These are phyloP conservation scores for Donacobius atricapilla DNA, from an alignment of 2,113 vertebrate species.

Conservation along the genomic window DNA sequence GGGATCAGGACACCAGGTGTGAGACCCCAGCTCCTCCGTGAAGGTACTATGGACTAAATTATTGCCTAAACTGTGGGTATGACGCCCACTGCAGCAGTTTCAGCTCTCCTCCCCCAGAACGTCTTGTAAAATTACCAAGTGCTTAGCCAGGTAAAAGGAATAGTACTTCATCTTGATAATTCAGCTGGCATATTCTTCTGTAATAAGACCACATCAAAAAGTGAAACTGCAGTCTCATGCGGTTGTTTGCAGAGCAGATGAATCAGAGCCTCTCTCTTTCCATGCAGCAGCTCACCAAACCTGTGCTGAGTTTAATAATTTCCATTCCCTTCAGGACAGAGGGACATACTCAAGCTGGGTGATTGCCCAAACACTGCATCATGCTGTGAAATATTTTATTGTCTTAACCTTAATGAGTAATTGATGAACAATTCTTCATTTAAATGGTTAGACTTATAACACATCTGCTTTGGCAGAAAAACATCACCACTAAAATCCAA, in stretches of 20 bases:
- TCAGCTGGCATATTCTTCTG: not conserved
- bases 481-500: not conserved
- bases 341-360: not conserved
- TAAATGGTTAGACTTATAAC: not conserved
- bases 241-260: constrained; percentile 32
- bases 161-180: not conserved
- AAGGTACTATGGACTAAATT: not conserved
- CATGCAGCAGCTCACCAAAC: not conserved
- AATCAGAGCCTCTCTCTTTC: constrained; percentile 39
- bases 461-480: not conserved
- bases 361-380: not conserved
- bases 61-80: not conserved
- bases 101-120: not conserved
- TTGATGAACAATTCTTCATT: not conserved
- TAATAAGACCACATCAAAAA: constrained; percentile 54
- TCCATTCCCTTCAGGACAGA: constrained; percentile 7
- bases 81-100: not conserved
- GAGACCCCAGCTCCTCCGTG: not conserved
- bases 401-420: not conserved
- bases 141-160: not conserved
- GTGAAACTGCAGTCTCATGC: constrained; percentile 59
- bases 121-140: not conserved
- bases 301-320: not conserved
- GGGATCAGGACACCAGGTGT: not conserved
- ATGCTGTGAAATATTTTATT: not conserved